Conservation (phyloP, 2,113 vertebrate genomes). For the Gobius niger region DNA sequence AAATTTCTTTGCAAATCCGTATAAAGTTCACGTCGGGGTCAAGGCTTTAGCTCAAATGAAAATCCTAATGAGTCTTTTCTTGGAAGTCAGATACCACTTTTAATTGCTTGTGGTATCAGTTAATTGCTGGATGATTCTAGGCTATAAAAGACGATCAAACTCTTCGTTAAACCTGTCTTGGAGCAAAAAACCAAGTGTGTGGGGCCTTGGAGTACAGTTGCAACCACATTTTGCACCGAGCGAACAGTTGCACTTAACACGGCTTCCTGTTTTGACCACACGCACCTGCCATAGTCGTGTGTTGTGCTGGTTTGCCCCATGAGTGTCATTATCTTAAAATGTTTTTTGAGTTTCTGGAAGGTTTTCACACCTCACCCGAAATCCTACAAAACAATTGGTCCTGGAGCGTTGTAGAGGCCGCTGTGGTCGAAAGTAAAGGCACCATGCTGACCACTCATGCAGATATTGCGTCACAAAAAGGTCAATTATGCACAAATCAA, state of each 20-base stretch:
- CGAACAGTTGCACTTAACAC: neutral
- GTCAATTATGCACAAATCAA: too few species aligned
- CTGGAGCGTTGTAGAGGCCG: too few species aligned
- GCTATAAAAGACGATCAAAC: neutral
- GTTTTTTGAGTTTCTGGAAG: too few species aligned
- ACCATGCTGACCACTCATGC: too few species aligned
- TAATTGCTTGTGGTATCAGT: constrained; percentile 4
- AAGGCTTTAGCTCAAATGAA: neutral
- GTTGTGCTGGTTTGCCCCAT: neutral
- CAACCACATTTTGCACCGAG: neutral
- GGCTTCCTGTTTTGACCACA: constrained; percentile 4
- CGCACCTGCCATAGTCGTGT: neutral
- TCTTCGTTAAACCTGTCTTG: neutral
- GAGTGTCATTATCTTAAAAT: too few species aligned
- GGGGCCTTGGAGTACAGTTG: neutral
- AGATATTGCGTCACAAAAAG: too few species aligned
- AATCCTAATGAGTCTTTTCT: neutral
- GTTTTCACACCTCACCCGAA: too few species aligned
- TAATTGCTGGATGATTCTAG: neutral
- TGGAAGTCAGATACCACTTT: neutral
- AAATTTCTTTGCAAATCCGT: neutral
- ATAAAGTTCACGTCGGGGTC: neutral
- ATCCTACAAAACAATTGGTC: too few species aligned
- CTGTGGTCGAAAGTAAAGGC: too few species aligned
- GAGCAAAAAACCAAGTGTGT: neutral